Percentiles rank a stretch among this genome's conserved stretches.
phyloP scores from a whole-genome alignment of 2,797 vertebrate genomes.

The Pseudochaenichthys georgianus region DNA sequence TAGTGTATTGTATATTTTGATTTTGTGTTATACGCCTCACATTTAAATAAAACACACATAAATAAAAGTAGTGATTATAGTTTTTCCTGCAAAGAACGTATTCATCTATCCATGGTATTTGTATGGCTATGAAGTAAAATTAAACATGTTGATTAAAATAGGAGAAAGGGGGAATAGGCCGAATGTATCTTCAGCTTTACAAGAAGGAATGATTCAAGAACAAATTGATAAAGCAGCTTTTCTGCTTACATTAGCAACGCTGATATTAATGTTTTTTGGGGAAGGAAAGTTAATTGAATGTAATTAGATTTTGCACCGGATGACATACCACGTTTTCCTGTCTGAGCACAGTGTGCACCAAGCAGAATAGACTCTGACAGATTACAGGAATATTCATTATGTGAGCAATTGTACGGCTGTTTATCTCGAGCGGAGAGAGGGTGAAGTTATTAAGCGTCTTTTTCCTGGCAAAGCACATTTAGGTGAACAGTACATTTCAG shows the following conservation, averaged over 20 bases:
- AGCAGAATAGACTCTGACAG: slow-evolving; percentile 37
- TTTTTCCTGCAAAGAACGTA: too few relatives aligned
- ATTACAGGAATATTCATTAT: slow-evolving; percentile 49
- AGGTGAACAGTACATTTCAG: slow-evolving; percentile 13
- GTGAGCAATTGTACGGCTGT: slow-evolving; percentile 33
- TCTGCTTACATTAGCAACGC: slow-evolving; percentile 27
- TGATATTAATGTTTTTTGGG: slow-evolving; percentile 22
- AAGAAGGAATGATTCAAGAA: not conserved
- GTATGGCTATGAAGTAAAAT: too few relatives aligned
- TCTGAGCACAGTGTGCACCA: slow-evolving; percentile 19
- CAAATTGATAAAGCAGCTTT: not conserved
- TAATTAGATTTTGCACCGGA: slow-evolving; percentile 37
- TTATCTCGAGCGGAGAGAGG: slow-evolving; percentile 29
- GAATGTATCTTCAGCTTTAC: not conserved
- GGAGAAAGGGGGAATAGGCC: not conserved
- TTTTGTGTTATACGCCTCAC: too few relatives aligned
- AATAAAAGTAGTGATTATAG: too few relatives aligned
- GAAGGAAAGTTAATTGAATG: slow-evolving; percentile 31
- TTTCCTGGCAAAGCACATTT: slow-evolving; percentile 28
- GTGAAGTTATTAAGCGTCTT: slow-evolving; percentile 17
- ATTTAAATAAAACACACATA: too few relatives aligned
- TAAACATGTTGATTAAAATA: slow-evolving; percentile 2
- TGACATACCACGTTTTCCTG: slow-evolving; percentile 50
- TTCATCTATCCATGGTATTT: too few relatives aligned
- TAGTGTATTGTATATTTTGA: too few relatives aligned